A percentile compares a stretch with the other conserved stretches of the same genome.
Evolutionary conservation across 2,113 vertebrate genomes (phyloP).

Genomic region (Pungitius pungitius): DNA sequence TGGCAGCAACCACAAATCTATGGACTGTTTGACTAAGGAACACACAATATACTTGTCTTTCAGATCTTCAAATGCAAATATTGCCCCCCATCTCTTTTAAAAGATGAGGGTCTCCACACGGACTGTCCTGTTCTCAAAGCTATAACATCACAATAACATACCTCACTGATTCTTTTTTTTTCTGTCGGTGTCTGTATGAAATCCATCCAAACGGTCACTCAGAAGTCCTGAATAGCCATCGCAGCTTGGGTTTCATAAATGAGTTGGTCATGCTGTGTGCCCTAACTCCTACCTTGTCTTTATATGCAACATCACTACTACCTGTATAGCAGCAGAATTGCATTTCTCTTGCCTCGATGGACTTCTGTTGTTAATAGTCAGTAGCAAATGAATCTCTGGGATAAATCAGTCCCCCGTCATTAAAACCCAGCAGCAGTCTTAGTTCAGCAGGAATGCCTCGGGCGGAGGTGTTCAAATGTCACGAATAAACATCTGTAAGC

Average conservation of each 20-base stretch:
- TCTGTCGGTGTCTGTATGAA: constrained; percentile 42
- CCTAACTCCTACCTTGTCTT: constrained; percentile 44
- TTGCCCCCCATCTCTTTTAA: constrained; percentile 22
- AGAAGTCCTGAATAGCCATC: constrained; percentile 51
- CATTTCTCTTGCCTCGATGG: constrained; percentile 24
- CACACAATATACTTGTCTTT: constrained; percentile 32
- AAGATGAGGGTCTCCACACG: constrained; percentile 34
- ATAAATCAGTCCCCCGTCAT: constrained; percentile 30
- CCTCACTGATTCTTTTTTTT: constrained; percentile 59
- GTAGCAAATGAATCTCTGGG: constrained; percentile 32
- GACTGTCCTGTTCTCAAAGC: constrained; percentile 46
- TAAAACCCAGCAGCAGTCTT: constrained; percentile 5
- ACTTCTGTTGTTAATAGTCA: constrained; percentile 31
- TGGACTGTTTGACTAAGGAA: constrained; percentile 53
- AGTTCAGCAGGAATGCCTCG: constrained; percentile 11
- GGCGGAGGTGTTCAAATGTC: constrained; percentile 19
- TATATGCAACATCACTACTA: constrained; percentile 60
- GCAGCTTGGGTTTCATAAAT: constrained; percentile 49
- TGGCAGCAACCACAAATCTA: constrained; percentile 75
- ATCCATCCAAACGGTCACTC: constrained; percentile 64
- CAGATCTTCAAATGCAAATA: constrained; percentile 34
- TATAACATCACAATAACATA: constrained; percentile 71
- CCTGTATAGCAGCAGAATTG: constrained; percentile 50
- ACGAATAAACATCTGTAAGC: constrained; percentile 25
- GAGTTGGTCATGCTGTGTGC: constrained; percentile 40